Percentiles rank a stretch among this genome's conserved stretches.
phyloP scores from a whole-genome alignment of 53 echinoderm and acorn worm genomes.

The Paracentrotus lividus region DNA sequence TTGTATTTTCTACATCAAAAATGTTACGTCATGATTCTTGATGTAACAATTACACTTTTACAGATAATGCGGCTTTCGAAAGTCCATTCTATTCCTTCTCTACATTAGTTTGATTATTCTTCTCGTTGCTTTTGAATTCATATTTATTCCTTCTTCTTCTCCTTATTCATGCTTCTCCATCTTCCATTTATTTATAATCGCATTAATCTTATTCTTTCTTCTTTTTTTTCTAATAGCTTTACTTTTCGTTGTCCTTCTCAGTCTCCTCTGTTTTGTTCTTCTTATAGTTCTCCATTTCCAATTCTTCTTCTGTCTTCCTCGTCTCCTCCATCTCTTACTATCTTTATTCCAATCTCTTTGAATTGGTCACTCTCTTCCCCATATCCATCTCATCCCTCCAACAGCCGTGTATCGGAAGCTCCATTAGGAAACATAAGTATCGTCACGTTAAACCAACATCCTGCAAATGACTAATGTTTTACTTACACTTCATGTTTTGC shows the following conservation, averaged over 20 bases:
- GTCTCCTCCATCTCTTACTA: background rate
- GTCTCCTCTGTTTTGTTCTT: no score
- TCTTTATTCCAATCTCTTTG: background rate
- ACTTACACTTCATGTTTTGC: background rate
- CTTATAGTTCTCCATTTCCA: no score
- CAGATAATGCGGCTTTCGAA: no score
- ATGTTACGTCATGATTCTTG: no score
- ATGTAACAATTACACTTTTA: no score
- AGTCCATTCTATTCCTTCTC: background rate
- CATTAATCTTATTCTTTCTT: background rate
- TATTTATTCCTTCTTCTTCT: background rate
- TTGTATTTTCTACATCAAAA: no score
- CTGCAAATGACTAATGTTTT: conserved; percentile 17
- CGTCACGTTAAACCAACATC: conserved; percentile 19
- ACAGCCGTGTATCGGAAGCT: background rate
- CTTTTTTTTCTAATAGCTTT: background rate
- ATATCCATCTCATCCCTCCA: background rate
- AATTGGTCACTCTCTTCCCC: background rate
- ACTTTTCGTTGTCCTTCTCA: background rate
- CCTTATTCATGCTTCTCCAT: background rate
- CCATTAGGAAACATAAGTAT: conserved; percentile 14
- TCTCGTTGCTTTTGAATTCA: background rate
- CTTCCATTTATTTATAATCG: no score
- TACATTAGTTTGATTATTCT: background rate
- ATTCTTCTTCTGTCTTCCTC: background rate